Percentiles rank a stretch among this genome's conserved stretches.
Evolutionary conservation across 2,888 invertebrate genomes (phyloP).

Genomic region (Conchocele bisecta): DNA sequence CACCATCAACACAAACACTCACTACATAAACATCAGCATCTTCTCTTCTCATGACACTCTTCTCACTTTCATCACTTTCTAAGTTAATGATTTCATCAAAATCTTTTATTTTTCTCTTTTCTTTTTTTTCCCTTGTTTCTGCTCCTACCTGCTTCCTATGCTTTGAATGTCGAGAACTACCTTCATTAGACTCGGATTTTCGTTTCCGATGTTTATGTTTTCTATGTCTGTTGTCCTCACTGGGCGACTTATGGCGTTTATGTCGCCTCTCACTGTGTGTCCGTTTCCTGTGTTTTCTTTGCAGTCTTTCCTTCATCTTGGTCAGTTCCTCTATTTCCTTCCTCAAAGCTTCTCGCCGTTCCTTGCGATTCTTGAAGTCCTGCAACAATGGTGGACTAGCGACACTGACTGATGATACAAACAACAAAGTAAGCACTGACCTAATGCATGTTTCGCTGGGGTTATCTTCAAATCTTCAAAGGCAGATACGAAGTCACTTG

Average conservation of each 20-base stretch:
- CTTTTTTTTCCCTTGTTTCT: conserved; percentile 2
- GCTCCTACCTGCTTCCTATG: not conserved
- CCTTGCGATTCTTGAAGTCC: conserved; percentile 41
- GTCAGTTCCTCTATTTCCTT: conserved; percentile 6
- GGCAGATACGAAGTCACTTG: conserved; percentile 10
- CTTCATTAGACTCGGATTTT: not conserved
- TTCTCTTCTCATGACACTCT: not conserved
- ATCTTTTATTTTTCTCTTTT: not conserved
- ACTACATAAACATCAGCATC: not conserved
- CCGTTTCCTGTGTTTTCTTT: conserved; percentile 15
- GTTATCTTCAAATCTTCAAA: conserved; percentile 52
- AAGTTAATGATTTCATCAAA: too few species aligned
- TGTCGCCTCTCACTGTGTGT: too few species aligned
- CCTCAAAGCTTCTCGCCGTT: conserved; percentile 25
- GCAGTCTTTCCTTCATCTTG: conserved; percentile 9
- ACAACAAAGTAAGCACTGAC: conserved; percentile 24
- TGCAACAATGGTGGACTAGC: too few species aligned
- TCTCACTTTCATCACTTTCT: not conserved
- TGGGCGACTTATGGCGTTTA: too few species aligned
- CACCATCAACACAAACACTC: too few species aligned
- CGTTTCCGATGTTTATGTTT: not conserved
- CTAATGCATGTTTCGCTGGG: conserved; percentile 43
- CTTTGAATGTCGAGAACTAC: too few species aligned
- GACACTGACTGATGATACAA: conserved; percentile 2
- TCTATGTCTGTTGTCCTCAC: conserved; percentile 8